Evolutionary conservation across 2,888 invertebrate species (phyloP), one percentile per base, ranked within the genome.

Genomic region (Panopea generosa): DNA sequence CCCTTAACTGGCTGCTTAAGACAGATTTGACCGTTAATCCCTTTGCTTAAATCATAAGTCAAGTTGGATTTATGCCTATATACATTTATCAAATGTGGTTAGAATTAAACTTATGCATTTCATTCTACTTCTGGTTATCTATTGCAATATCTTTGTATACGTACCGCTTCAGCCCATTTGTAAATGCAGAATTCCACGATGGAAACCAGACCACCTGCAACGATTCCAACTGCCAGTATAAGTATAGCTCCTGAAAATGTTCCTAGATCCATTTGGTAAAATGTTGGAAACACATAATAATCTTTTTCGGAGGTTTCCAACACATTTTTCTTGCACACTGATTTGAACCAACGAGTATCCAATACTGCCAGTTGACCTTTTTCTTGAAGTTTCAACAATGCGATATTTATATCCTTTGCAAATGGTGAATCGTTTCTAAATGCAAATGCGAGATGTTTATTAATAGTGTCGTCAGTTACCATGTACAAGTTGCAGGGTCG

Each of bases 181-280:
- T 83, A 88, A 52, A 88, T 77, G 52, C 84, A 29, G 27, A 82
- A 62, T 60, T 90, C 90, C 0, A 86, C 49, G 0, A 81, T 27
- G 2, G 87, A 84, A 24, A 86, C 76, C 6, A 89, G 22, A n/a
- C 83, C 80, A 6, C 90, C 90, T 16, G 82, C 43, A 2, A 86
- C 63, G 16, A 89, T 60, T 18, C 88, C 90, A 27, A 83, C 63
- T 2, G 83, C 82, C 20, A 90, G 72, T 2, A 89, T 67, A 3
- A 88, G 77, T 14, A 90, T 69, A 2, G 86, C 87, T 11, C 89
- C 87, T 24, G 87, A 87, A 69, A 90, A 88, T 2, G 86, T 80
- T 0, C 85, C 88, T 0, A 89, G 75, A 26, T 87, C 86, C 1
- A 90, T 77, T 20, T 68, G 18, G 57, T 70, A 67, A 56, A 78